Evolutionary conservation across 2,113 vertebrate species (phyloP), one percentile per base, ranked within the genome.

Genomic region (Antigone vipio): DNA sequence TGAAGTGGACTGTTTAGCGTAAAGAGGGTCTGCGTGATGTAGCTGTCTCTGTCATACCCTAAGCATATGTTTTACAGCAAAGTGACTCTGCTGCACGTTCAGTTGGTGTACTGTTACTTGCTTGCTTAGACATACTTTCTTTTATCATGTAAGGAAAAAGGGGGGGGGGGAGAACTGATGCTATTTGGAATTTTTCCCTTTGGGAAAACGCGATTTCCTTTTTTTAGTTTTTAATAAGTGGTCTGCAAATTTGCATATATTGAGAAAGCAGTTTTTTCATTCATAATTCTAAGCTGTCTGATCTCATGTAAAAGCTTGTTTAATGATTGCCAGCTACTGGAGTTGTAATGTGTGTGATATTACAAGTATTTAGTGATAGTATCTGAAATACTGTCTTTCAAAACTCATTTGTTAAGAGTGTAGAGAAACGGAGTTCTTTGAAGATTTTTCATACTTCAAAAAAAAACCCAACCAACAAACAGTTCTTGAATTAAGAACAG

Each of bases 391-490:
- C 18, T 56, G 0, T 22, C 18, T 91, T 81, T 80, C 40, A 90
- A 72, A 89, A 44, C 12, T 84, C 15, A 2, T 4, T 60, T 85
- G 79, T 92, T 63, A 42, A 9, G 24, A 9, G 8, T 52, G 40
- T 30, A 4, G 14, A 74, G 23, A n/a, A 89, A 2, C 1, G 0
- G 32, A 10, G 6, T 80, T 15, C 6, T 72, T 38, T 56, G 9
- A 60, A 89, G 30, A 22, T 40, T 9, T 85, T 58, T 84, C 0
- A 3, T 23, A 2, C 12, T 42, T 79, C 27, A 66, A 21, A 19
- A 55, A 92, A 76, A 30, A 11, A 9, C 38, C 0, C 2, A 12
- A 0, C 2, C 4, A 62, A 9, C 44, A 47, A 85, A 6, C 5
- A 53, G 9, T 53, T 85, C 6, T 45, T 44, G 20, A 89, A 12